Base-by-base conservation (phyloP, 2,113 vertebrate species). In the Hippocampus barbouri region DNA sequence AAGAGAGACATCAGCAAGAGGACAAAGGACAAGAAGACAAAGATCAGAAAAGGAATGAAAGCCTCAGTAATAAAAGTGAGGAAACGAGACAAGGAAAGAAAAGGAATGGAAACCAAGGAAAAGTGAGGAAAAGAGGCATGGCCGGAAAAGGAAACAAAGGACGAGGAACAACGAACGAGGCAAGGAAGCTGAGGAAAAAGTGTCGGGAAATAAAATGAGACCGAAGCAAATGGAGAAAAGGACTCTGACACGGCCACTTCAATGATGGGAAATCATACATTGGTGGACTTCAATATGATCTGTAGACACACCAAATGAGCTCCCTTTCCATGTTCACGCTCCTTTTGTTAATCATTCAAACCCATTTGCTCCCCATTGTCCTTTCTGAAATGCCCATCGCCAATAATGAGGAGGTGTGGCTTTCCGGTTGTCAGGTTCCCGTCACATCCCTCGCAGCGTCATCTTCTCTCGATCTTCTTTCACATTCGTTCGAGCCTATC, bases 271-370 rank as follows among this genome's bases (percentile, higher is more conserved):
- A 78, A 38, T 61, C 76, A 79, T n/a, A 70, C 65, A 72, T 34
- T 64, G 69, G 76, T 87, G 81, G 79, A 75, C 73, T 38, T 63
- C 74, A 51, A 54, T 77, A 78, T 74, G 40, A 63, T 68, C 15
- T 18, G 20, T 3, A 9, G 15, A 3, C 21, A 54, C 51, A 21
- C 8, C 16, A 20, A 34, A 74, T 15, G 69, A 76, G 27, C 41
- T 66, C 62, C 63, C 53, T 57, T 54, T n/a, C 53, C 18, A 25
- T 14, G 23, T 25, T 57, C 23, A 25, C 23, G 25, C n/a, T 27
- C 12, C 56, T 34, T 34, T 25, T 6, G 3, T 59, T 27, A 59
- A 59, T 59, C 12, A 25, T 27, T 30, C 56, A 25, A 14, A 5
- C 3, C 11, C 11, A 25, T 57, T 14, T 25, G 4, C n/a, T 23